Evolutionary conservation across 1,140 invertebrate genomes (phyloP), one percentile per base, ranked within the genome.

Genomic region (Drosophila lowei): DNA sequence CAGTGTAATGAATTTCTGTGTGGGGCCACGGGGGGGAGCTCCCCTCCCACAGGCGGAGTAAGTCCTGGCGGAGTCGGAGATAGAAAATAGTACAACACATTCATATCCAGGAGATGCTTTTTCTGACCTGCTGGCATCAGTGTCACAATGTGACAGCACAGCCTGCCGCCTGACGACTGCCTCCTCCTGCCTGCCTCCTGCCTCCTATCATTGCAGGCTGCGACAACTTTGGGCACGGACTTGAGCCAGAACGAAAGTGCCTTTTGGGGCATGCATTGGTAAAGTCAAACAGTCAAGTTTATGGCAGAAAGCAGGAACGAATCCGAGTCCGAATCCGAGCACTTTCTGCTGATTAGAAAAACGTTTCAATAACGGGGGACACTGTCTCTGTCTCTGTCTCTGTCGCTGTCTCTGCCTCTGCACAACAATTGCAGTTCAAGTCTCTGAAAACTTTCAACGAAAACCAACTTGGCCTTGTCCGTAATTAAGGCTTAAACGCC

Each of bases 291-390:
- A 64, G 80, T 63, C 61, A 63, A 71, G 70, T 75, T 79, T 84
- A 83, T 63, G 59, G 44, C 34, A 8, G 23, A n/a, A n/a, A n/a
- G n/a, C n/a, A n/a, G n/a, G n/a, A n/a, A n/a, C n/a, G n/a, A 49
- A 18, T 18, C 18, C 18, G 18, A 18, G 54, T 16, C 42, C 11
- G 13, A 2, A 15, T 28, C 34, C 60, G 41, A 85, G 81, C 83
- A 86, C 83, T 86, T 72, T 86, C 71, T 78, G 60, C 79, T 86
- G 83, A 86, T 86, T 86, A 86, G 81, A 86, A 86, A 86, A 88
- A 56, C 54, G 64, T 86, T 81, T 81, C 83, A 85, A 85, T 81
- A 85, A 86, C 18, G 18, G 18, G 18, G 18, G 18, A 2, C 2
- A 18, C 18, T 18, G 18, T 2, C 18, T 18, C 18, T 18, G 1